phyloP scores from a whole-genome alignment of 2,113 vertebrate genomes.

The Oreotragus oreotragus region DNA sequence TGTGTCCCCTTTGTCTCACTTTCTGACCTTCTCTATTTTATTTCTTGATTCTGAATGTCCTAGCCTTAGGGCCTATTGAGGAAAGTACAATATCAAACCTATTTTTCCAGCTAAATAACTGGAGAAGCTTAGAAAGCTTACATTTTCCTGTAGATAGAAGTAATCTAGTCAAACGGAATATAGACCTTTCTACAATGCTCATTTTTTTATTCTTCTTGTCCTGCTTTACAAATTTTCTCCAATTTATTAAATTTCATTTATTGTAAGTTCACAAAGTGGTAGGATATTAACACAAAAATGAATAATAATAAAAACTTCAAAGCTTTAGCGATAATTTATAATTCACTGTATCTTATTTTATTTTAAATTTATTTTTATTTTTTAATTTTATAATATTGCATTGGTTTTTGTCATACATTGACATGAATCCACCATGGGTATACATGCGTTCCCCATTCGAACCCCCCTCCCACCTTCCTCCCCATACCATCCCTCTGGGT shows the following conservation, averaged over 20 bases:
- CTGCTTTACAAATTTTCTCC: not conserved
- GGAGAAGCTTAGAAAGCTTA: not conserved
- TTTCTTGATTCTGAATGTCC: not conserved
- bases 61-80: not conserved
- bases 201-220: not conserved
- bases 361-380: too few species aligned
- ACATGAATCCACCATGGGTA: too few species aligned
- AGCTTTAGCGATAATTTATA: not conserved
- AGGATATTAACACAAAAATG: not conserved
- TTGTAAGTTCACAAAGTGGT: not conserved
- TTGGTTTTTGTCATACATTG: too few species aligned
- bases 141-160: not conserved
- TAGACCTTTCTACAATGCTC: not conserved
- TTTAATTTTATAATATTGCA: too few species aligned
- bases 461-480: too few species aligned
- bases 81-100: not conserved
- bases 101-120: not conserved
- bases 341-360: not conserved
- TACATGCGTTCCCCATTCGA: too few species aligned
- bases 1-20: not conserved
- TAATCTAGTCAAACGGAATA: rapidly evolving
- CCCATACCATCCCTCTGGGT: too few species aligned
- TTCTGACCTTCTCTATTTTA: not conserved
- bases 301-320: not conserved
- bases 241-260: not conserved